Percentiles rank a stretch among this genome's conserved stretches.
phyloP scores from a whole-genome alignment of 1,140 invertebrate genomes.

The Helicoverpa armigera region DNA sequence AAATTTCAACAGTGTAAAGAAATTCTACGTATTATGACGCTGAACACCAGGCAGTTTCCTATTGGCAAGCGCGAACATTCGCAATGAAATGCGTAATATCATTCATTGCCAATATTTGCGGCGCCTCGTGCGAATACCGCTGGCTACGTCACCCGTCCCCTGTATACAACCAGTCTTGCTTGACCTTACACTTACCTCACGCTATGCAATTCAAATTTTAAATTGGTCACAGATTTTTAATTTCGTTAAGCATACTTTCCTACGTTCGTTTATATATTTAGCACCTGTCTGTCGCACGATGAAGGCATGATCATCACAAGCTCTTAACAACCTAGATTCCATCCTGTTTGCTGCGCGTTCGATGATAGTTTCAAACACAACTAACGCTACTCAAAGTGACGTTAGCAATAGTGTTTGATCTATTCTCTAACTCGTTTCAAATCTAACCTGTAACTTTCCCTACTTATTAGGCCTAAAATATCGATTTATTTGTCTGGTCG shows the following conservation, averaged over 20 bases:
- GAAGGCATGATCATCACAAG: conserved; percentile 59
- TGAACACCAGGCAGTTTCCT: not conserved
- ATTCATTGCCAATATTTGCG: conserved; percentile 30
- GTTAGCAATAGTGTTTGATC: not conserved
- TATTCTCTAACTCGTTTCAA: conserved; percentile 1
- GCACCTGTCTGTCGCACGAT: conserved; percentile 51
- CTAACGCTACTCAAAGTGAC: not conserved
- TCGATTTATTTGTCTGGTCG: conserved; percentile 7
- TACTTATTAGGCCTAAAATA: not conserved
- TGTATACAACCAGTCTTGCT: conserved; percentile 41
- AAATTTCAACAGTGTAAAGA: conserved; percentile 16
- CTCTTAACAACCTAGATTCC: conserved; percentile 50
- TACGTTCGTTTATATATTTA: conserved; percentile 44
- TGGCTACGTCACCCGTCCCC: conserved; percentile 12
- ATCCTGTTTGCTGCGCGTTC: conserved; percentile 37
- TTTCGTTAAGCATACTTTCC: conserved; percentile 3
- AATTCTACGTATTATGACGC: conserved; percentile 33
- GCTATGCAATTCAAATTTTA: conserved; percentile 19
- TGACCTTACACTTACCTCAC: conserved; percentile 22
- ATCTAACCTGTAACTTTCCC: conserved; percentile 10
- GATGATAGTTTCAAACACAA: not conserved
- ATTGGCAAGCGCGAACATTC: conserved; percentile 5
- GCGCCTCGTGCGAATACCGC: conserved; percentile 23
- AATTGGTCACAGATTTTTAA: conserved; percentile 2
- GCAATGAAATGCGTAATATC: conserved; percentile 17